phyloP scores from a whole-genome alignment of 1,140 invertebrate genomes.

The Druon quercuslanigerum region DNA sequence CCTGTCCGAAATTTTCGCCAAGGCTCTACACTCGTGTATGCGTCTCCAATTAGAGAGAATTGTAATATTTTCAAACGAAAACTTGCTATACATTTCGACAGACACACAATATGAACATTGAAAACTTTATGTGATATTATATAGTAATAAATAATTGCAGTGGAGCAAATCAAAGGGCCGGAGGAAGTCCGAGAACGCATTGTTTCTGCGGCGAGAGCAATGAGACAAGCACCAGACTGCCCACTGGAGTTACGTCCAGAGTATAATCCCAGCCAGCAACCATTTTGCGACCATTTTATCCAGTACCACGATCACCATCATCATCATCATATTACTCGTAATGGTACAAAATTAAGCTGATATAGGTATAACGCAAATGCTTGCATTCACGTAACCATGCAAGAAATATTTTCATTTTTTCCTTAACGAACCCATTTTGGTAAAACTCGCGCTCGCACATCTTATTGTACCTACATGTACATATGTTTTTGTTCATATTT shows the following conservation, averaged over 20 bases:
- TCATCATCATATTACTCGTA: constrained; percentile 66
- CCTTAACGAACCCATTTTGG: not conserved
- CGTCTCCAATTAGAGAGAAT: too few relatives aligned
- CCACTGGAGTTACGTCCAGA: constrained; percentile 76
- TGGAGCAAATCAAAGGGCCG: constrained; percentile 86
- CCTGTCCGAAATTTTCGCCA: too few relatives aligned
- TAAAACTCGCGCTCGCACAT: not conserved
- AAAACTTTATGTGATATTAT: too few relatives aligned
- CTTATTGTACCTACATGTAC: not conserved
- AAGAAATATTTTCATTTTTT: not conserved
- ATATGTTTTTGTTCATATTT: not conserved
- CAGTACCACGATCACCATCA: constrained; percentile 71
- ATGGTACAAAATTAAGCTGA: constrained; percentile 56
- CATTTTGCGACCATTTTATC: constrained; percentile 72
- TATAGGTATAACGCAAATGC: constrained; percentile 15
- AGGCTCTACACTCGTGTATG: too few relatives aligned
- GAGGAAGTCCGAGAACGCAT: constrained; percentile 83
- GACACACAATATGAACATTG: too few relatives aligned
- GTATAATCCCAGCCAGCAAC: constrained; percentile 72
- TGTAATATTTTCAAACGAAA: too few relatives aligned
- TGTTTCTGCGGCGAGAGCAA: constrained; percentile 79
- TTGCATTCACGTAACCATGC: not conserved
- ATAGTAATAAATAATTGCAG: constrained; percentile 70
- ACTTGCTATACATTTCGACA: too few relatives aligned
- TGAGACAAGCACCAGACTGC: constrained; percentile 78